These are phyloP conservation scores for Ceyx cyanopectus DNA, from an alignment of 2,113 vertebrate species.

Conservation along the genomic window DNA sequence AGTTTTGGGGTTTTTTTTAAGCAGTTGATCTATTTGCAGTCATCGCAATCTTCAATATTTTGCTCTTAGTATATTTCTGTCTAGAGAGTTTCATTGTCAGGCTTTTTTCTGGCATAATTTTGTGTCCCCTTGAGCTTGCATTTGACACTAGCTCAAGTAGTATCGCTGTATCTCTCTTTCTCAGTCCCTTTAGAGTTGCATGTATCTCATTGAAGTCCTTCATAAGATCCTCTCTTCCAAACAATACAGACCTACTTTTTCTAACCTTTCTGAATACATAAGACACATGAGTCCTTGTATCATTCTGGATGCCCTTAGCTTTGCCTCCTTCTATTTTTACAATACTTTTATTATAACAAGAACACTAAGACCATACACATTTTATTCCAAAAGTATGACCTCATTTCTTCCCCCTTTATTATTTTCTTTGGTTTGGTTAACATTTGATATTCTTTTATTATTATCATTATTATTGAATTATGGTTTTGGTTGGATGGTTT, in stretches of 20 bases:
- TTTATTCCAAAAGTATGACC: background rate
- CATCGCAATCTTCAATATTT: background rate
- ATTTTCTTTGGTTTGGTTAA: background rate
- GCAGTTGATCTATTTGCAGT: background rate
- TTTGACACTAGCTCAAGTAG: background rate
- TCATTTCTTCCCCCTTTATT: background rate
- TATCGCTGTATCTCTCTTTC: background rate
- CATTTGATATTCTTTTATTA: background rate
- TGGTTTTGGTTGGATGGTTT: background rate
- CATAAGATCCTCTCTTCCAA: constrained; percentile 16
- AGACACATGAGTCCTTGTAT: background rate
- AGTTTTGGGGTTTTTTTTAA: background rate
- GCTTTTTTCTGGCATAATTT: background rate
- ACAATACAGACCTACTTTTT: constrained; percentile 17
- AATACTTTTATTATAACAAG: background rate
- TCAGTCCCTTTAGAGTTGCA: background rate
- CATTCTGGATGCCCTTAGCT: constrained; percentile 1
- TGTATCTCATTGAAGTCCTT: background rate
- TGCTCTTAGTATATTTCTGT: background rate
- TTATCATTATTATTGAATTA: background rate
- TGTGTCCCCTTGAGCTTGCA: background rate
- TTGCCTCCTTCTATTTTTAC: background rate
- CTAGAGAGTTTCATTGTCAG: background rate
- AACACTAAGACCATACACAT: background rate
- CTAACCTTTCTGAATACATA: constrained; percentile 14